Evolutionary conservation across 2,113 vertebrate genomes (phyloP), one percentile per base, ranked within the genome.

Genomic region (Charadrius vociferus): DNA sequence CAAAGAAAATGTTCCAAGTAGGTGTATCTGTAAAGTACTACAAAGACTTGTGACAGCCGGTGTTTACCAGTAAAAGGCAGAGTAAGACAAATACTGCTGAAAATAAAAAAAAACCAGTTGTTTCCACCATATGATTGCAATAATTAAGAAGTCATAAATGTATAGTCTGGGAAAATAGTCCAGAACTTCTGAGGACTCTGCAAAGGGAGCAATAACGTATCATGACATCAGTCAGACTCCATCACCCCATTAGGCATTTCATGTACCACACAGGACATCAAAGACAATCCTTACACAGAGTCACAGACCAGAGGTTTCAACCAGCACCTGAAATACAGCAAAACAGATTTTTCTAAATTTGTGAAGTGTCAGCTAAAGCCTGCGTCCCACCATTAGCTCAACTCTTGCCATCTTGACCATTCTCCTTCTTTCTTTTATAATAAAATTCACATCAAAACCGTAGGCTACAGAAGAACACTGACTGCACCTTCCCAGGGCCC

Each of bases 391-490:
- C n/a, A 59, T 59, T 59, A 52, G 29, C n/a, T 83, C 59, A 79
- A 3, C 27, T 83, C 66, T 39, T 3, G 4, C 55, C 6, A 3
- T 34, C 34, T 47, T 27, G 16, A 66, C 27, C 83, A 84, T 91
- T 97, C 80, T 84, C 61, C 94, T 90, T 93, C 71, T 73, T 77
- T 23, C 43, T 71, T 82, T 93, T 84, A 87, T 84, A 97, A 73
- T 66, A 96, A 94, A 96, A 96, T 94, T 93, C 93, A 85, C 94
- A 89, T 67, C 65, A 81, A 82, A 91, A 49, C 66, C 32, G 2
- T 18, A 13, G 4, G 7, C 68, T 91, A 96, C 47, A 30, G 82
- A 79, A 53, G 61, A 92, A 65, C 34, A 30, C 45, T 49, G 16
- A 70, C 41, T 20, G 20, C 27, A 67, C 24, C 34, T 17, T 81